phyloP scores from a whole-genome alignment of 2,888 invertebrate species.

The Eudemis profundana region DNA sequence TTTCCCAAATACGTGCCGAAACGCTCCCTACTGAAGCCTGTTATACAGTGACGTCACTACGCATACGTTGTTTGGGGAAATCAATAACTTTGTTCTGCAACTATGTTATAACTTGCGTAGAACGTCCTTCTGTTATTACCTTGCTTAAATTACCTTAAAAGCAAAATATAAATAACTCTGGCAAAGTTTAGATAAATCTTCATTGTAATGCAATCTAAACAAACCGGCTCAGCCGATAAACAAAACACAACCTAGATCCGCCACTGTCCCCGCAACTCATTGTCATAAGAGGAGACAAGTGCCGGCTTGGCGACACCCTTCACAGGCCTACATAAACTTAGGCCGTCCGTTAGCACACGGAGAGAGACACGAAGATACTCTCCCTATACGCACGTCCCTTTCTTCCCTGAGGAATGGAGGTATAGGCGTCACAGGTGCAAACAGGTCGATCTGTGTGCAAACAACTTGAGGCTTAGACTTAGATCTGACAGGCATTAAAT shows the following conservation, averaged over 20 bases:
- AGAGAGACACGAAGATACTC: slow-evolving; percentile 5
- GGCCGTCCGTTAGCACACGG: slow-evolving; percentile 5
- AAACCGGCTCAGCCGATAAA: slow-evolving; percentile 6
- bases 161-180: no score
- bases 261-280: slow-evolving; percentile 19
- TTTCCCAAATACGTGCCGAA: no score
- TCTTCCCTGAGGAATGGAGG: slow-evolving; percentile 1
- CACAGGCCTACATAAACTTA: slow-evolving; percentile 14
- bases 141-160: no score
- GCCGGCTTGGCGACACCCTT: slow-evolving; percentile 22
- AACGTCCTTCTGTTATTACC: no score
- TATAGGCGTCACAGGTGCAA: slow-evolving; percentile 24
- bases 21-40: no score
- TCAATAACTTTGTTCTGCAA: no score
- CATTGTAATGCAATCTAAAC: not conserved
- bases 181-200: not conserved
- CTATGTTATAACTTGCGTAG: no score
- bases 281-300: slow-evolving; percentile 33
- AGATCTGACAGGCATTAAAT: not conserved
- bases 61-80: no score
- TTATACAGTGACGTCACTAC: no score
- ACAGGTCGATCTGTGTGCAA: slow-evolving; percentile 15
- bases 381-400: not conserved
- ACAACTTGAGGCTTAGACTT: slow-evolving; percentile 11
- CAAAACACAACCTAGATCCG: slow-evolving; percentile 28